A percentile compares a stretch with the other conserved stretches of the same genome.
These are phyloP conservation scores for Cirrhinus mrigala DNA, from an alignment of 2,797 vertebrate genomes.

Conservation along the genomic window DNA sequence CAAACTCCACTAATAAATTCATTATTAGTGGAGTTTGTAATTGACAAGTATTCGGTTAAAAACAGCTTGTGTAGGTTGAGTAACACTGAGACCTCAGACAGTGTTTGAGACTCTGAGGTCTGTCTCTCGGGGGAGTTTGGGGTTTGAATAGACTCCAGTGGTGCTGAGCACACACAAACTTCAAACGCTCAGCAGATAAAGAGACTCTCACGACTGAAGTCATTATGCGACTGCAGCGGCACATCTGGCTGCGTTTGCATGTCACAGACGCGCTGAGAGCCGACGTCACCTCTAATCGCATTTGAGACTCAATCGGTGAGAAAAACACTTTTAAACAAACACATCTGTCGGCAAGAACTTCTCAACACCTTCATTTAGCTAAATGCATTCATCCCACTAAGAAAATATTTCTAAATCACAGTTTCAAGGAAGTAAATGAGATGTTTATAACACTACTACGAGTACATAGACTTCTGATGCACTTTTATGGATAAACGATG, in stretches of 20 bases:
- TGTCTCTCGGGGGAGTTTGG: not conserved
- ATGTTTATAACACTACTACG: not conserved
- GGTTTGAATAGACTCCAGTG: slow-evolving; percentile 29
- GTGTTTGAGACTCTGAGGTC: not conserved
- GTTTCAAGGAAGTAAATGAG: not conserved
- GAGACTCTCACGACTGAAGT: slow-evolving; percentile 30
- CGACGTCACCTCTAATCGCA: not conserved
- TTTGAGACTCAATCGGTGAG: not conserved
- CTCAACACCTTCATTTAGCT: not conserved
- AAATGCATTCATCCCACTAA: not conserved
- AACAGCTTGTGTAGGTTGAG: not conserved
- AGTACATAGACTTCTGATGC: not conserved
- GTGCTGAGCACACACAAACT: slow-evolving; percentile 33
- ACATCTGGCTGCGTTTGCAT: slow-evolving; percentile 55
- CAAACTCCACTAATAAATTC: not conserved
- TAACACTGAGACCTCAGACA: not conserved
- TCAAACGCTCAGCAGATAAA: slow-evolving; percentile 50
- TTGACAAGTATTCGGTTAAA: too few relatives aligned
- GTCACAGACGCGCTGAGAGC: not conserved
- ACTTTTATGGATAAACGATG: too few relatives aligned
- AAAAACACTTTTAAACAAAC: slow-evolving; percentile 15
- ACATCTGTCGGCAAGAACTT: not conserved
- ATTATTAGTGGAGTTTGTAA: too few relatives aligned
- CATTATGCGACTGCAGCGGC: slow-evolving; percentile 26
- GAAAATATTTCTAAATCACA: not conserved